phyloP scores from a whole-genome alignment of 2,888 invertebrate species.

The Invenusta paracnida region DNA sequence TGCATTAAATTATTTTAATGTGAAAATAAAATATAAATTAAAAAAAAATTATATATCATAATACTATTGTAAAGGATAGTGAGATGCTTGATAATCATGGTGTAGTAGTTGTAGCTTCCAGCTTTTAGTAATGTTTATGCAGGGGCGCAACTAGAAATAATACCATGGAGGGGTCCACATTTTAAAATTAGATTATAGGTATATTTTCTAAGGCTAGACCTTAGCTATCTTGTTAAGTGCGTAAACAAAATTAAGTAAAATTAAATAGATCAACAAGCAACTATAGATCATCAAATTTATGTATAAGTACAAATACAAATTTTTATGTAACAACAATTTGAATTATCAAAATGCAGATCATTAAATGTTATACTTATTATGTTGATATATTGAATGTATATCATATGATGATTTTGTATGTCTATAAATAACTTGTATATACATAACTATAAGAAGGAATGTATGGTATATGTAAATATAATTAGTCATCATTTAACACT shows the following conservation, averaged over 20 bases:
- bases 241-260: conserved; percentile 3
- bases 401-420: background rate
- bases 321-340: conserved; percentile 12
- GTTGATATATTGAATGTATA: background rate
- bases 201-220: background rate
- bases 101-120: too few species aligned
- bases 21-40: background rate
- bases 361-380: conserved; percentile 8
- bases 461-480: background rate
- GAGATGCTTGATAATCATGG: too few species aligned
- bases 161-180: conserved; percentile 22
- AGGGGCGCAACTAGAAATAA: conserved; percentile 21
- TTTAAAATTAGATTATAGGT: background rate
- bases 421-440: too few species aligned
- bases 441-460: too few species aligned
- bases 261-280: background rate
- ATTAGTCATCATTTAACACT: conserved; percentile 11
- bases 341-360: background rate
- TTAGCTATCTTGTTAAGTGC: background rate
- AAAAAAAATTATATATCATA: too few species aligned
- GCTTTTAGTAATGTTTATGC: background rate
- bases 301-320: background rate
- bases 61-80: too few species aligned
- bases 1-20: background rate
- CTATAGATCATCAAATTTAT: background rate